These are phyloP conservation scores for Tokudaia muenninki DNA, from an alignment of 2,797 vertebrate genomes.

Conservation along the genomic window DNA sequence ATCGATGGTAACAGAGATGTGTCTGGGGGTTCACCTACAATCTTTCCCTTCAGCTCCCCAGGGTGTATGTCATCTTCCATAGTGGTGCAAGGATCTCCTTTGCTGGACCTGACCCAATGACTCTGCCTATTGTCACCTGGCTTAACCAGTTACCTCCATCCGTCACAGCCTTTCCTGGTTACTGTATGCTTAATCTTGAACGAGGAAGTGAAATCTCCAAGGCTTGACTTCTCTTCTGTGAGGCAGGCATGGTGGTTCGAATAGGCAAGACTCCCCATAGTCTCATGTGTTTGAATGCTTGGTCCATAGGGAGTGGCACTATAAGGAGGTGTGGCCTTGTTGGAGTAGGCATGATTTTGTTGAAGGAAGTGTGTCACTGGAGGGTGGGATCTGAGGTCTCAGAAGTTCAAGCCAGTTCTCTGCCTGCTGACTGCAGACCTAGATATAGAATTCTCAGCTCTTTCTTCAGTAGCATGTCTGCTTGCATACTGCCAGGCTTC, in stretches of 20 bases:
- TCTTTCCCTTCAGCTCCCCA: neutral
- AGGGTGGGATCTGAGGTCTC: neutral
- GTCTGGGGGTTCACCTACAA: neutral
- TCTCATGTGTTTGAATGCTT: neutral
- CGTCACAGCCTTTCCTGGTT: neutral
- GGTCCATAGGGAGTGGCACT: neutral
- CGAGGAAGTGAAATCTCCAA: neutral
- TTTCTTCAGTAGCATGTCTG: neutral
- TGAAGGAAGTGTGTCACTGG: no score
- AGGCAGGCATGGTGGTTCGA: neutral
- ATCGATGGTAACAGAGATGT: accelerated
- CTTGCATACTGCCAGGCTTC: neutral
- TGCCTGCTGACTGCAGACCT: neutral
- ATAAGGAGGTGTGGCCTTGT: neutral
- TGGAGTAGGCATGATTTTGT: neutral
- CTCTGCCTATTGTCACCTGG: neutral
- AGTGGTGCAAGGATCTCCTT: neutral
- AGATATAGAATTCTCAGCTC: neutral
- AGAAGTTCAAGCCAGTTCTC: neutral
- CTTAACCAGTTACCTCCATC: accelerated
- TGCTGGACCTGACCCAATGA: neutral
- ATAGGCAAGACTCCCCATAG: neutral
- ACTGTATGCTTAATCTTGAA: neutral
- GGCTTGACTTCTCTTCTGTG: neutral
- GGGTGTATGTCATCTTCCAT: neutral